A percentile compares a stretch with the other conserved stretches of the same genome.
These are phyloP conservation scores for Drosophila algonquin DNA, from an alignment of 2,888 invertebrate genomes.

Conservation along the genomic window DNA sequence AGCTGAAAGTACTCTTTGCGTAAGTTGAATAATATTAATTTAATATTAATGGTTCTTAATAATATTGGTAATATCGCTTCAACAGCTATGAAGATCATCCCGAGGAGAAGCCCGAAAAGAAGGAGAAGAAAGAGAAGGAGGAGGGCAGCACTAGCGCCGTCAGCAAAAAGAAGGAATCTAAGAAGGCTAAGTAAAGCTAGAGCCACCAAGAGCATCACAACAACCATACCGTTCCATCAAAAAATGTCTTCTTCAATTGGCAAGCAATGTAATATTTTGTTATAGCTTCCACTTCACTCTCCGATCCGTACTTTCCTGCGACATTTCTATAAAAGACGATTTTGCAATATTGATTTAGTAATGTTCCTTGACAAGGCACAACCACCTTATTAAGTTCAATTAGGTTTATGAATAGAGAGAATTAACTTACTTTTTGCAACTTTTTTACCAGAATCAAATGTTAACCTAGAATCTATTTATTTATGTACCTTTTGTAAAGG, in stretches of 20 bases:
- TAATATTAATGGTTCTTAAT: neutral
- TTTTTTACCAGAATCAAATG: slow-evolving; percentile 51
- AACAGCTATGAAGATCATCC: slow-evolving; percentile 89
- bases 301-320: slow-evolving; percentile 19
- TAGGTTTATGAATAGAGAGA: slow-evolving; percentile 47
- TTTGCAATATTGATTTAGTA: slow-evolving; percentile 44
- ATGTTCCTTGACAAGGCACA: slow-evolving; percentile 63
- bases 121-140: slow-evolving; percentile 79
- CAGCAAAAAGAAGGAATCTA: slow-evolving; percentile 83
- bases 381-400: slow-evolving; percentile 58
- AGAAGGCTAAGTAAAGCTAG: slow-evolving; percentile 83
- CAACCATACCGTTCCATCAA: slow-evolving; percentile 38
- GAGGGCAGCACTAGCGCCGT: slow-evolving; percentile 59
- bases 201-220: neutral
- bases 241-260: slow-evolving; percentile 31
- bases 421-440: slow-evolving; percentile 24
- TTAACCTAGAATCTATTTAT: slow-evolving; percentile 32
- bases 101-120: slow-evolving; percentile 84
- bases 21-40: slow-evolving; percentile 85
- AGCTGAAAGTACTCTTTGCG: slow-evolving; percentile 94
- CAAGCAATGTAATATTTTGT: slow-evolving; percentile 22
- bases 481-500: slow-evolving; percentile 45
- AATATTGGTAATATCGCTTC: neutral
- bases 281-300: slow-evolving; percentile 33
- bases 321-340: slow-evolving; percentile 60